These are phyloP conservation scores for Silurus glanis DNA, from an alignment of 2,113 vertebrate species.

Conservation along the genomic window DNA sequence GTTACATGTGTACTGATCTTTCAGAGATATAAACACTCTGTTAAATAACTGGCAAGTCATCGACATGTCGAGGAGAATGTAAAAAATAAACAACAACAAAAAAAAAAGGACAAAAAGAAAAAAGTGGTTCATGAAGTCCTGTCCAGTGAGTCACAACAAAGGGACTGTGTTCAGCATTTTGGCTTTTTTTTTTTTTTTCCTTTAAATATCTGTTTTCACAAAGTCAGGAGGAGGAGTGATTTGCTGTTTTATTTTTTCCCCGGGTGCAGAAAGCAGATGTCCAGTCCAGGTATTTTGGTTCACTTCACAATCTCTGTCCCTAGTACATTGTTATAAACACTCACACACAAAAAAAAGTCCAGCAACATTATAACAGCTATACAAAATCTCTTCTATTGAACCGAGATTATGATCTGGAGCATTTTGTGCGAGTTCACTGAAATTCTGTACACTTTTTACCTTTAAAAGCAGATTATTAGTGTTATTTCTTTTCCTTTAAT, in stretches of 20 bases:
- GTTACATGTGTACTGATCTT: constrained; percentile 70
- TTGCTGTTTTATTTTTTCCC: background rate
- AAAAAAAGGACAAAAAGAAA: constrained; percentile 61
- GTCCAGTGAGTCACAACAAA: constrained; percentile 92
- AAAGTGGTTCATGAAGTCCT: constrained; percentile 94
- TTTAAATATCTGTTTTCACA: background rate
- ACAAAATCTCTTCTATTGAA: background rate
- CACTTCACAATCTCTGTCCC: background rate
- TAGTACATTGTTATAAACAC: background rate
- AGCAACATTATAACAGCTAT: background rate
- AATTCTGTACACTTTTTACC: background rate
- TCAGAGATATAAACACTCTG: constrained; percentile 70
- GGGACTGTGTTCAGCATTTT: constrained; percentile 29
- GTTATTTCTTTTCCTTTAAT: background rate
- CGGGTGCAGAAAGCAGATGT: background rate
- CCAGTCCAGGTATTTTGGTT: background rate
- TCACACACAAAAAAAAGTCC: background rate
- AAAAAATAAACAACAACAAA: constrained; percentile 48
- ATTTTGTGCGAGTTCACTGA: background rate
- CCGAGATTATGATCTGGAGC: background rate
- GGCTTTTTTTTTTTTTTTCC: background rate
- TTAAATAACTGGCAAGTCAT: constrained; percentile 80
- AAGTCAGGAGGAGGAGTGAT: background rate
- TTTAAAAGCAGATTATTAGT: background rate
- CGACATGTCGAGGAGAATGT: constrained; percentile 65